Percentiles rank a stretch among this genome's conserved stretches.
Conservation (phyloP, 2,888 invertebrate genomes). For the Habroteleia sp. region DNA sequence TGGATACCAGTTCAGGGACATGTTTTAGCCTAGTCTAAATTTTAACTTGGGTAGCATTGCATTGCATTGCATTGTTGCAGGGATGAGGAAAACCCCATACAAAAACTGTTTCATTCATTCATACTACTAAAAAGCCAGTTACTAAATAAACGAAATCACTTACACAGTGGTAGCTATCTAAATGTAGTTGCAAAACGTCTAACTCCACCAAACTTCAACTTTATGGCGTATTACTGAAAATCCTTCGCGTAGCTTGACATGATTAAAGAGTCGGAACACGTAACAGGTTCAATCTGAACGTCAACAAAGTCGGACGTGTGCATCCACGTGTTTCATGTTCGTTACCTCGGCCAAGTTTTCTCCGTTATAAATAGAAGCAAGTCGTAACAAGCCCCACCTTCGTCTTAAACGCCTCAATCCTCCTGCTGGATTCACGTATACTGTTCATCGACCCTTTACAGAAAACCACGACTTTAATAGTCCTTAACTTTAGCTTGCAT, state of each 20-base stretch:
- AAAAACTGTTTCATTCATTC: too few relatives aligned
- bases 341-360: conserved; percentile 62
- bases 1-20: too few relatives aligned
- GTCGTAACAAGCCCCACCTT: conserved; percentile 21
- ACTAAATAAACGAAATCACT: conserved; percentile 32
- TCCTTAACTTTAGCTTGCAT: conserved; percentile 44
- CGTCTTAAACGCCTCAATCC: conserved; percentile 21
- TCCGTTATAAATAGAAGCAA: conserved; percentile 57
- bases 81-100: too few relatives aligned
- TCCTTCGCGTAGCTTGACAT: conserved; percentile 51
- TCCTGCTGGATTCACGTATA: conserved; percentile 23
- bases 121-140: too few relatives aligned
- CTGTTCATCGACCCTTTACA: conserved; percentile 35
- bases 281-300: conserved; percentile 59
- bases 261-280: conserved; percentile 55
- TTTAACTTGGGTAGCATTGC: too few relatives aligned
- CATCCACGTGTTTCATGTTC: conserved; percentile 59
- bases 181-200: conserved; percentile 35
- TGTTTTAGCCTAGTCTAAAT: too few relatives aligned
- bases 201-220: conserved; percentile 42
- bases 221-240: conserved; percentile 52
- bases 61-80: too few relatives aligned
- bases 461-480: conserved; percentile 50
- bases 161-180: conserved; percentile 28
- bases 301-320: conserved; percentile 59